These are phyloP conservation scores for Pterostichus madidus DNA, from an alignment of 2,888 invertebrate species.

Conservation along the genomic window DNA sequence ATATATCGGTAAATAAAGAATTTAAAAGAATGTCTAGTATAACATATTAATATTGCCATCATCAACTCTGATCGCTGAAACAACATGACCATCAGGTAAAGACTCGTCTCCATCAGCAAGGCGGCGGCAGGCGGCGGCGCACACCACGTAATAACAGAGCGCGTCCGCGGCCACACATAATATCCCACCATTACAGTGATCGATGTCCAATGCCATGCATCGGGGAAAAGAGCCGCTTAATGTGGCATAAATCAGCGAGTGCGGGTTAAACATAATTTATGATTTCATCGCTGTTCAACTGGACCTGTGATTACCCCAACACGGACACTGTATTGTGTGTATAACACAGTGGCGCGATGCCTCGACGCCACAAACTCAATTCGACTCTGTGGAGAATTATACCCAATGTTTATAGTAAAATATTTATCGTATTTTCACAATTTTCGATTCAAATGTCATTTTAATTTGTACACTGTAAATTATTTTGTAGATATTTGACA, in stretches of 20 bases:
- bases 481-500: no score
- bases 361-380: background rate
- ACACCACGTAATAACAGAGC: conserved; percentile 60
- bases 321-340: conserved; percentile 35
- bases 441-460: no score
- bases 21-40: no score
- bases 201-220: conserved; percentile 63
- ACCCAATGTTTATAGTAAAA: conserved; percentile 23
- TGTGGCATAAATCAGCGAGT: conserved; percentile 65
- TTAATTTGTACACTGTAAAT: no score
- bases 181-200: conserved; percentile 65
- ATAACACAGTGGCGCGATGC: background rate
- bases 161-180: conserved; percentile 45
- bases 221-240: conserved; percentile 64
- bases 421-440: conserved; percentile 29
- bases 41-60: no score
- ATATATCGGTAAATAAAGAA: no score
- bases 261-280: conserved; percentile 66
- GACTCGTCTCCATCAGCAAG: background rate
- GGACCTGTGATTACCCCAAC: conserved; percentile 62
- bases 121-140: background rate
- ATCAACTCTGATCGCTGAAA: no score
- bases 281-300: conserved; percentile 64
- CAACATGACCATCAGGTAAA: no score
- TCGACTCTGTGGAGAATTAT: conserved; percentile 1